Base-by-base conservation (phyloP, 2,113 vertebrate genomes). In the Scomber scombrus region DNA sequence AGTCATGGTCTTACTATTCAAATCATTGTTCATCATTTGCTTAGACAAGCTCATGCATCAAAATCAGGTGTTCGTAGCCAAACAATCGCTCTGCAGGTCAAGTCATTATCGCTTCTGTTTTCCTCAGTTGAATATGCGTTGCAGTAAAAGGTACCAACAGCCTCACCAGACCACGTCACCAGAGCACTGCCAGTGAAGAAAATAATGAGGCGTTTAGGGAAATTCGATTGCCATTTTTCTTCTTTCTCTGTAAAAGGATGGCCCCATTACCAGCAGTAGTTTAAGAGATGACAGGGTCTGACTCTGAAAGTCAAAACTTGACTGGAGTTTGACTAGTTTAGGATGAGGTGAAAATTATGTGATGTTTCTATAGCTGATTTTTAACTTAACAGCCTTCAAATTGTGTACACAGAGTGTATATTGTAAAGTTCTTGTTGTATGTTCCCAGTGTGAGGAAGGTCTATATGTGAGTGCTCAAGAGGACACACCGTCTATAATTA, bases 151-250 rank as follows among this genome's bases (percentile, higher is more conserved):
- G 43, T 46, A 61, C 12, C 23, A 68, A 13, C 71, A 64, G 60
- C 66, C 50, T 12, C 23, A 68, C 15, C 71, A 64, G 60, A 71
- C 50, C 61, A 71, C 11, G 34, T 66, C 76, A 65, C 67, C 49
- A 52, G 56, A 72, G 31, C 4, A 16, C 78, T 31, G 43, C 43
- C 45, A 45, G 64, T 56, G 45, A 21, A 34, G 61, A 58, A 80
- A 78, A 80, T 89, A 85, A 85, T 81, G 82, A 89, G 65, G 66
- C 56, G 62, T 82, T 82, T 49, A n/a, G 73, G 72, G 52, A 81
- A 43, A 83, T 71, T 57, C 77, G 47, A 54, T 26, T 26, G 23
- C 23, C 46, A 46, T 74, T 70, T 62, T 14, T 40, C 68, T 56
- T 43, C 5, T 54, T 34, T 26, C 10, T 61, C 64, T 61, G 43